A percentile compares a stretch with the other conserved stretches of the same genome.
phyloP scores from a whole-genome alignment of 37 sponge, comb jelly and placozoan species.

The Theonella swinhoei region DNA sequence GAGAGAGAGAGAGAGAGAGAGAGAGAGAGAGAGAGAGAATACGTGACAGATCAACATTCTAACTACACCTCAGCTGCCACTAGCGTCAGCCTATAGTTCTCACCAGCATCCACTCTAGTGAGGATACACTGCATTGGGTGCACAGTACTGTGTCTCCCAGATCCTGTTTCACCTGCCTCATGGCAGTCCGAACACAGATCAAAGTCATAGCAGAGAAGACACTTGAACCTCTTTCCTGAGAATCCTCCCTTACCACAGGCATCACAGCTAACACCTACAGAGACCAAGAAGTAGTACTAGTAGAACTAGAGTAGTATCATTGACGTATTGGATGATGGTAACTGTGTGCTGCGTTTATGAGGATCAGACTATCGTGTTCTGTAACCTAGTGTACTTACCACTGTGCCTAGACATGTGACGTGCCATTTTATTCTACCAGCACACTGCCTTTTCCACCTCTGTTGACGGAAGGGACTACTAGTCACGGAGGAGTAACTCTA shows the following conservation, averaged over 20 bases:
- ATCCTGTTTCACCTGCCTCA: slow-evolving; percentile 74
- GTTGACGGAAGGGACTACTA: too few relatives aligned
- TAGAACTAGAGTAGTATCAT: background rate
- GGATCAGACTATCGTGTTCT: background rate
- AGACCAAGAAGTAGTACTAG: background rate
- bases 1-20: slow-evolving; percentile 22
- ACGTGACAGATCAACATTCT: background rate
- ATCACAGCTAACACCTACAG: slow-evolving; percentile 92
- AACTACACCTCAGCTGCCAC: background rate
- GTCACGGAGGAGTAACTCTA: background rate
- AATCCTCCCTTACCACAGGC: slow-evolving; percentile 89
- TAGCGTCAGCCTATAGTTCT: too few relatives aligned
- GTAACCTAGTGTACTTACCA: slow-evolving; percentile 25
- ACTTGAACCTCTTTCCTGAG: slow-evolving; percentile 92
- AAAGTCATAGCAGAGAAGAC: slow-evolving; percentile 93
- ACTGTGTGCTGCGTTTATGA: background rate
- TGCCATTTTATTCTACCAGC: slow-evolving; percentile 29
- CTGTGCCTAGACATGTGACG: slow-evolving; percentile 61
- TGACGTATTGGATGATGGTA: background rate
- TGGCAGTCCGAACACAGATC: slow-evolving; percentile 91
- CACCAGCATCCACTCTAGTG: slow-evolving; percentile 86
- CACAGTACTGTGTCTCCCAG: slow-evolving; percentile 54
- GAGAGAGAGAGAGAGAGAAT: slow-evolving; percentile 22
- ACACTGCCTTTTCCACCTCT: background rate
- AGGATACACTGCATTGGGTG: slow-evolving; percentile 97